These are phyloP conservation scores for Digitonthophagus gazella DNA, from an alignment of 2,888 invertebrate species.

Conservation along the genomic window DNA sequence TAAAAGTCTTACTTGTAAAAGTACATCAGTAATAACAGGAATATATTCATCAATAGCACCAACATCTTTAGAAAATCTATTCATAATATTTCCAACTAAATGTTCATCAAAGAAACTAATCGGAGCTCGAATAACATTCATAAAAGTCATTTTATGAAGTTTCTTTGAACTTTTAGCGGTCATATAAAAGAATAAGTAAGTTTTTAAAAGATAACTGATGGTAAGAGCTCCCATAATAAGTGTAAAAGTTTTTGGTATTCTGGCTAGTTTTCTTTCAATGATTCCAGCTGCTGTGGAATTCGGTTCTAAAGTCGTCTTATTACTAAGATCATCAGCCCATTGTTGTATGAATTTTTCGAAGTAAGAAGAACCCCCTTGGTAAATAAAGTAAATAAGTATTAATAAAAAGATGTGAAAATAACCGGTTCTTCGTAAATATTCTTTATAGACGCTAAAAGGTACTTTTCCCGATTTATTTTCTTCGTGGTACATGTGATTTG, in stretches of 20 bases:
- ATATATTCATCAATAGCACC: constrained; percentile 31
- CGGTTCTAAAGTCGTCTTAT: constrained; percentile 19
- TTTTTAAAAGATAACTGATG: constrained; percentile 29
- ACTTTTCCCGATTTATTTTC: constrained; percentile 37
- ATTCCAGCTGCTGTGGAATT: constrained; percentile 10
- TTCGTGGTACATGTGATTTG: constrained; percentile 32
- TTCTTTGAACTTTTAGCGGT: constrained; percentile 27
- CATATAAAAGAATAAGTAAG: constrained; percentile 30
- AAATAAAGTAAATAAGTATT: constrained; percentile 34
- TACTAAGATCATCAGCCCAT: constrained; percentile 27
- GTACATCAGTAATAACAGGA: constrained; percentile 22
- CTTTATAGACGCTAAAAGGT: constrained; percentile 36
- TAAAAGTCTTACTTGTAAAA: constrained; percentile 22
- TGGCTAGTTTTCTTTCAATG: not conserved
- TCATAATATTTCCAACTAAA: constrained; percentile 32
- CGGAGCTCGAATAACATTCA: constrained; percentile 28
- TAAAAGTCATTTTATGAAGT: constrained; percentile 27
- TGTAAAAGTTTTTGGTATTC: constrained; percentile 20
- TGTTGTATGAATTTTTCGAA: constrained; percentile 26
- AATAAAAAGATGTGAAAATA: constrained; percentile 34
- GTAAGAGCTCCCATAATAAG: constrained; percentile 18
- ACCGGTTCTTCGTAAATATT: constrained; percentile 39
- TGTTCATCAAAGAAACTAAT: constrained; percentile 30
- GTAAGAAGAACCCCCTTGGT: constrained; percentile 31
- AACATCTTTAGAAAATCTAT: constrained; percentile 33